A percentile compares a stretch with the other conserved stretches of the same genome.
Conservation (phyloP, 2,797 vertebrate genomes). For the Enteromius radiatus region DNA sequence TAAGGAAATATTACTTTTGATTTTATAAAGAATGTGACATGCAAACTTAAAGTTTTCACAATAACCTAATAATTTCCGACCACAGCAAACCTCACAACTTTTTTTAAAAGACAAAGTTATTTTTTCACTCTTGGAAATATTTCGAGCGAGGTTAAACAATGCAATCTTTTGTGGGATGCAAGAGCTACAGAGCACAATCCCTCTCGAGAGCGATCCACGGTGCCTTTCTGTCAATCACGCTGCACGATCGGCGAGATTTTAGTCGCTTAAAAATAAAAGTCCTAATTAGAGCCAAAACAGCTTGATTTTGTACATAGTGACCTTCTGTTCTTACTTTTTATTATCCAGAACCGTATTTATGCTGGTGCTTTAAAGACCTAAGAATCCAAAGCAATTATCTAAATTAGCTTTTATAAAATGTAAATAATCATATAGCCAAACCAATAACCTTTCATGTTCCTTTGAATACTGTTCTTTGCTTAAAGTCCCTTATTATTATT, state of each 20-base stretch:
- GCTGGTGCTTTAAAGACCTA: slow-evolving; percentile 7
- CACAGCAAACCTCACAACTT: not conserved
- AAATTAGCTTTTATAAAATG: not conserved
- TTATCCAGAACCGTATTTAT: not conserved
- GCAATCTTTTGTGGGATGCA: not conserved
- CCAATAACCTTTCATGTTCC: not conserved
- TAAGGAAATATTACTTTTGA: not conserved
- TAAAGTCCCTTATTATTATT: not conserved
- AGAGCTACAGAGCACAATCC: not conserved
- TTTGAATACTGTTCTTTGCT: not conserved
- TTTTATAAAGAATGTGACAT: not conserved
- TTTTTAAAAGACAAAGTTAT: too few species aligned
- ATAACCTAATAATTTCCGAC: not conserved
- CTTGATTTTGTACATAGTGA: not conserved
- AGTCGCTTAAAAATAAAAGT: slow-evolving; percentile 10
- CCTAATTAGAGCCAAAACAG: not conserved
- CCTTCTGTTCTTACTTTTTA: not conserved
- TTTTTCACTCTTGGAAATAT: not conserved
- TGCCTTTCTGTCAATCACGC: slow-evolving; percentile 27
- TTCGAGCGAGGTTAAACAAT: not conserved
- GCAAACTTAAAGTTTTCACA: slow-evolving; percentile 3
- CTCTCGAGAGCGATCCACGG: slow-evolving; percentile 7
- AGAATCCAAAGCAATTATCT: not conserved
- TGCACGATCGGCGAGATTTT: not conserved
- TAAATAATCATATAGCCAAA: not conserved